phyloP scores from a whole-genome alignment of 2,113 vertebrate genomes.

The Protomyctophum bolini region DNA sequence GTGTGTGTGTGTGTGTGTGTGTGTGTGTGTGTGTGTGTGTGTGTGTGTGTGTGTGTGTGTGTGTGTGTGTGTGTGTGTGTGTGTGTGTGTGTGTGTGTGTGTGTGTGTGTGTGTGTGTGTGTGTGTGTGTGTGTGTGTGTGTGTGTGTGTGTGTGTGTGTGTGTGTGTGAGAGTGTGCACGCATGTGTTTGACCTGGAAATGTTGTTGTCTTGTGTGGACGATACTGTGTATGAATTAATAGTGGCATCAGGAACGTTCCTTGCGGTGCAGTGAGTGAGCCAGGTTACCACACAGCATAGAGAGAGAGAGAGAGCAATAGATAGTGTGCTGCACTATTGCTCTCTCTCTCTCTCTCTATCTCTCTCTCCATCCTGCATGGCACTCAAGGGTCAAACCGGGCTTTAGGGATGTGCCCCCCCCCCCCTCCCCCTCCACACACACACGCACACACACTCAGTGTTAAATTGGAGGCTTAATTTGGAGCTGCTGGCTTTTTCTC shows the following conservation, averaged over 20 bases:
- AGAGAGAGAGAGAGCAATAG: constrained; percentile 43
- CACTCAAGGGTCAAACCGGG: constrained; percentile 56
- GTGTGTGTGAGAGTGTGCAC: background rate
- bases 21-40: background rate
- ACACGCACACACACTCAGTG: constrained; percentile 7
- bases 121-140: background rate
- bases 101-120: background rate
- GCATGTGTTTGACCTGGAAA: constrained; percentile 49
- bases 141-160: background rate
- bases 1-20: background rate
- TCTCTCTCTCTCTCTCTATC: no score
- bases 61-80: background rate
- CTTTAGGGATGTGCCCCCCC: constrained; percentile 47
- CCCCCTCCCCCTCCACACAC: constrained; percentile 28
- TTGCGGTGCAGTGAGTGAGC: constrained; percentile 51
- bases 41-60: background rate
- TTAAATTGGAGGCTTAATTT: constrained; percentile 67
- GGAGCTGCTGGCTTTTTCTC: constrained; percentile 48
- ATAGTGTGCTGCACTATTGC: no score
- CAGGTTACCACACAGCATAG: constrained; percentile 50
- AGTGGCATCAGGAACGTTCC: constrained; percentile 69
- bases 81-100: background rate
- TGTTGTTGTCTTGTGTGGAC: constrained; percentile 33
- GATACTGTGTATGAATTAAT: constrained; percentile 49
- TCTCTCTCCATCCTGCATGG: constrained; percentile 22